phyloP scores from a whole-genome alignment of 2,888 invertebrate species.

The Dolichopus griseipennis region DNA sequence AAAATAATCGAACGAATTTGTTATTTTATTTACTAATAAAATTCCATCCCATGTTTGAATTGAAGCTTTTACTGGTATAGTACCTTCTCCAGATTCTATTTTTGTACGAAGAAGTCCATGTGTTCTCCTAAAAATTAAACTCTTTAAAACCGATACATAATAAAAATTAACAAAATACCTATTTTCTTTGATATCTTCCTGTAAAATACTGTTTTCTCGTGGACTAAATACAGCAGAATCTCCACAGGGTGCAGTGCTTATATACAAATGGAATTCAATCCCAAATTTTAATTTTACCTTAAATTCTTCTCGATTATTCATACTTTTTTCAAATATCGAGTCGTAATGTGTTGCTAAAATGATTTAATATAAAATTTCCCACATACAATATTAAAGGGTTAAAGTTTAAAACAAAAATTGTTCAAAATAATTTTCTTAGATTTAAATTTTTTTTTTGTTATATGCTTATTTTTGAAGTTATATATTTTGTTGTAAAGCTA shows the following conservation, averaged over 20 bases:
- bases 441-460: no score
- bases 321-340: not conserved
- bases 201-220: not conserved
- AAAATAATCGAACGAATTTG: not conserved
- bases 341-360: not conserved
- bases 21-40: not conserved
- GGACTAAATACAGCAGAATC: not conserved
- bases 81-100: not conserved
- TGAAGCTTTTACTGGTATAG: not conserved
- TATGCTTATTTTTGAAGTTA: no score
- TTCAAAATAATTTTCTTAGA: no score
- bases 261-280: not conserved
- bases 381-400: no score
- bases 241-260: not conserved
- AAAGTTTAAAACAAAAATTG: no score
- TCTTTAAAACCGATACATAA: not conserved
- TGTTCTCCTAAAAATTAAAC: not conserved
- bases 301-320: not conserved
- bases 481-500: no score
- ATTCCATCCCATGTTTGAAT: not conserved
- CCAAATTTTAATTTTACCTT: not conserved
- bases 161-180: not conserved
- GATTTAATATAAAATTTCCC: not conserved
- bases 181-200: not conserved
- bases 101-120: not conserved